Evolutionary conservation across 2,888 invertebrate genomes (phyloP), one percentile per base, ranked within the genome.

Genomic region (Caenorhabditis auriculariae): DNA sequence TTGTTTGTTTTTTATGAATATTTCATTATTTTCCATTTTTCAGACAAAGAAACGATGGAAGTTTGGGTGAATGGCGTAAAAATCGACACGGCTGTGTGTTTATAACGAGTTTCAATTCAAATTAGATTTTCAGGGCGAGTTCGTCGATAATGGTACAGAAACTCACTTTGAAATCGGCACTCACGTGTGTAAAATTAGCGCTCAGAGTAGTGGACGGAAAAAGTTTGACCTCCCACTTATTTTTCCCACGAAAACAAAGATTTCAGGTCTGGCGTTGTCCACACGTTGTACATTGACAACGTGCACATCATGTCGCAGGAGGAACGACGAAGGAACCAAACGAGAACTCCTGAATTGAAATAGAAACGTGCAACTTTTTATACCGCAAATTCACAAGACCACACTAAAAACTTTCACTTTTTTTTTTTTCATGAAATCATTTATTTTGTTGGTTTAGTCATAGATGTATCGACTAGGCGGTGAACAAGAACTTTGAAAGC

Each of bases 81-180:
- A 78, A 83, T 88, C 9, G 88, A 89, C 66, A 87, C 87, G 0
- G 87, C 87, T 75, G 88, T 88, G 81, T 83, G 84, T 58, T 9
- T 28, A 35, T 28, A 32, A n/a, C 19, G n/a, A 9, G 17, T 17
- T n/a, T 47, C 21, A 42, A 54, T 24, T 44, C 12, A 38, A 47
- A 21, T 38, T 12, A 69, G 58, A 32, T 66, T 81, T 83, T 45
- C 77, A 91, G 89, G 89, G 88, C 48, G 88, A 88, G 76, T 93
- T 93, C 81, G 88, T 89, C 7, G 89, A 91, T 67, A 88, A 88
- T 49, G 92, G 92, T 21, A 90, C 91, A 0, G 90, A 91, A 83
- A 91, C 90, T 48, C 87, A 87, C 68, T 92, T 93, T 81, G 83
- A 85, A 45, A 82, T 89, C 9, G 86, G 84, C 3, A 73, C 73